These are phyloP conservation scores for Hoplodrina ambigua DNA, from an alignment of 2,888 invertebrate genomes.

Conservation along the genomic window DNA sequence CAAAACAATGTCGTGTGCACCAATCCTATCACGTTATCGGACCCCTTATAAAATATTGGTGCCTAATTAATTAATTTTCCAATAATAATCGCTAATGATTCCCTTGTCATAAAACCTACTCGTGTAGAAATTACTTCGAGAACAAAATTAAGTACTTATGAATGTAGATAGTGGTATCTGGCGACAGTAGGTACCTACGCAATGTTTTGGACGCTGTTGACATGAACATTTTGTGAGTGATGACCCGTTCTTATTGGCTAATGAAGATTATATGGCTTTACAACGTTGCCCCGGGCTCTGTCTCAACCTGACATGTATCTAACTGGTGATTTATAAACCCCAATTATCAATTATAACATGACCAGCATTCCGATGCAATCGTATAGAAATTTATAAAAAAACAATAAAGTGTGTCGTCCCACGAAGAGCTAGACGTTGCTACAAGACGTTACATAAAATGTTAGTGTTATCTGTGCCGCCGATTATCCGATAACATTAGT, in stretches of 20 bases:
- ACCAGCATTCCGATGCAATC: slow-evolving; percentile 46
- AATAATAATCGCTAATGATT: slow-evolving; percentile 14
- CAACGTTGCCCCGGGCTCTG: slow-evolving; percentile 51
- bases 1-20: background rate
- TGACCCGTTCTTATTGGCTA: slow-evolving; percentile 51
- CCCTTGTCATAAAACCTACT: background rate
- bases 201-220: slow-evolving; percentile 49
- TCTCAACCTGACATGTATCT: slow-evolving; percentile 45
- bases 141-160: slow-evolving; percentile 35
- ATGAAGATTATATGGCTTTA: slow-evolving; percentile 56
- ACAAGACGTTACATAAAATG: slow-evolving; percentile 50
- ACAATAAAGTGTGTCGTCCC: slow-evolving; percentile 54
- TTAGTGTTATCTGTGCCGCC: slow-evolving; percentile 29
- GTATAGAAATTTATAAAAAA: slow-evolving; percentile 28
- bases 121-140: slow-evolving; percentile 17
- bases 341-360: slow-evolving; percentile 59
- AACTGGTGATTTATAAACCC: slow-evolving; percentile 55
- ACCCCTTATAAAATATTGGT: slow-evolving; percentile 6
- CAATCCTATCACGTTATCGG: background rate
- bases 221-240: slow-evolving; percentile 60
- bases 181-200: slow-evolving; percentile 29
- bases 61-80: slow-evolving; percentile 12
- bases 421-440: slow-evolving; percentile 40
- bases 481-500: slow-evolving; percentile 49
- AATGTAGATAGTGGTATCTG: slow-evolving; percentile 37